Base-by-base conservation (phyloP, 2,888 invertebrate species). In the Mimas tiliae region DNA sequence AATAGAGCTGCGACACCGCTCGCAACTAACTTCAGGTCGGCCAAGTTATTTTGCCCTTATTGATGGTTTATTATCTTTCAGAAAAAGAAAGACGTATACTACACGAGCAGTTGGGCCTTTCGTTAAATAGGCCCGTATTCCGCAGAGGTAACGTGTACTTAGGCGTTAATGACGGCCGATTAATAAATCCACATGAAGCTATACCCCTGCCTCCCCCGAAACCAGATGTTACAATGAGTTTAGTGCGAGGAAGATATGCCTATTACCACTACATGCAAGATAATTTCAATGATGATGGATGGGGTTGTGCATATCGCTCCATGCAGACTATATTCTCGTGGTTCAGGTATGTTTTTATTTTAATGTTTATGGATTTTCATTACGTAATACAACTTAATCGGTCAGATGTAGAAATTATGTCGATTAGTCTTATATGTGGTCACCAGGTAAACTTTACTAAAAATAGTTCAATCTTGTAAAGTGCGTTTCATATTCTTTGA, bases 221-320 rank as follows among this genome's bases (percentile, higher is more conserved):
- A 66, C 74, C 77, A 0, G 88, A 88, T 48, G 82, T 83, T 0
- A 83, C 76, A 0, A 74, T 84, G 0, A 91, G 93, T 52, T 70
- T 96, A 42, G 96, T 99, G 2, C 94, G 96, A 71, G 99, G 99
- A 0, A 94, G 95, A 71, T 99, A 99, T 84, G 94, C 96, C 19
- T 99, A 99, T 89, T 97, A 98, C 85, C 99, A 99, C 88, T 99
- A 99, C 87, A 97, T 98, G 96, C 99, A 99, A 87, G 97, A 99
- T 81, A 95, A 95, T 74, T 96, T 98, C 84, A 97, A 99, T 87
- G 99, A 99, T 81, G 96, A 97, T 85, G 98, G 98, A n/a, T 99
- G 99, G 99, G 99, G 99, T 6, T 99, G 99, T 93, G 99, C 99
- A 0, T 99, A 99, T 85, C 95, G 99, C 69, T 99, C 99, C 0